These are phyloP conservation scores for Morbakka virulenta DNA, from an alignment of 30 jellyfish, hydroid and myxozoan genomes.

Conservation along the genomic window DNA sequence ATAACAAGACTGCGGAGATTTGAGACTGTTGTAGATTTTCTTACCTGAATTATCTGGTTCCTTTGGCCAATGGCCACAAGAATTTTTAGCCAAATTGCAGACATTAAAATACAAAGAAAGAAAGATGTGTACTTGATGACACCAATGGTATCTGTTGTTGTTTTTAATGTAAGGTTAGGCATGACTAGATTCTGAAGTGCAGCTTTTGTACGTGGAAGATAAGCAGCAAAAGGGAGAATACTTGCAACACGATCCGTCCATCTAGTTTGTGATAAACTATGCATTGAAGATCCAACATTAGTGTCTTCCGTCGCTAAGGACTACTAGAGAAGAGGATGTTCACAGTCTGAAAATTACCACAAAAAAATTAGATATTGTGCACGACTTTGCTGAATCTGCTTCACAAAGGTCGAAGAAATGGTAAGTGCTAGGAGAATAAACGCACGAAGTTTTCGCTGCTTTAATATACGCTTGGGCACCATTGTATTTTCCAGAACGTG, in stretches of 20 bases:
- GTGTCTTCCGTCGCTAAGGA: conserved; percentile 43
- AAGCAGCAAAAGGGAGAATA: conserved; percentile 53
- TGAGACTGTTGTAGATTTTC: no score
- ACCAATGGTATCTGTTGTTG: conserved; percentile 37
- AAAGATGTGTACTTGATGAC: conserved; percentile 15
- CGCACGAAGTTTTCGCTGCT: background rate
- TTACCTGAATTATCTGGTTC: conserved; percentile 46
- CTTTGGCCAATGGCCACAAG: conserved; percentile 23
- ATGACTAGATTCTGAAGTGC: conserved; percentile 27
- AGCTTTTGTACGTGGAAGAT: conserved; percentile 28
- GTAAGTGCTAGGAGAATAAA: background rate
- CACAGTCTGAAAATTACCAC: conserved; percentile 32
- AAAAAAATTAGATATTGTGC: conserved; percentile 45
- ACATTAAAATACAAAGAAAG: conserved; percentile 31
- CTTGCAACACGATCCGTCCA: conserved; percentile 69
- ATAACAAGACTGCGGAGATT: no score
- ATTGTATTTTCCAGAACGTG: conserved; percentile 70
- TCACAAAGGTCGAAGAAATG: background rate
- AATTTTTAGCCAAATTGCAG: conserved; percentile 34
- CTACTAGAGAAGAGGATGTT: conserved; percentile 44
- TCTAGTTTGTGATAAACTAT: conserved; percentile 47
- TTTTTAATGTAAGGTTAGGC: conserved; percentile 13
- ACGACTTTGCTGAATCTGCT: conserved; percentile 21
- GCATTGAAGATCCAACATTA: conserved; percentile 46
- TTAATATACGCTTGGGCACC: conserved; percentile 8